Conservation (phyloP, 2,888 invertebrate genomes). For the Frankliniella fusca region DNA sequence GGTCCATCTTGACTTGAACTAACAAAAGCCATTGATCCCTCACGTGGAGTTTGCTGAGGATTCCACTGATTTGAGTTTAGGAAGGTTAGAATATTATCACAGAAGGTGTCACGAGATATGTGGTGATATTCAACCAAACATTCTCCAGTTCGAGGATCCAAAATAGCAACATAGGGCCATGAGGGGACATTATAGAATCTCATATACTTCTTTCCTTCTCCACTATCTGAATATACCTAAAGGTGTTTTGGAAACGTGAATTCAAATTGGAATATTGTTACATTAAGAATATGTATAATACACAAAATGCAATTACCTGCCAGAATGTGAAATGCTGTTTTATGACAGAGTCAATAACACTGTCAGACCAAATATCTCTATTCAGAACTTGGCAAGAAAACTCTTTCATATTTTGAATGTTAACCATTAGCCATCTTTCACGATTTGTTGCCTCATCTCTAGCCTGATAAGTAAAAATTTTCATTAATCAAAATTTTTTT, state of each 20-base stretch:
- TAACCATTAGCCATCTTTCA: conserved; percentile 7
- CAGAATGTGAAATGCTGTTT: conserved; percentile 2
- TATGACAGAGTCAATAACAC: not conserved
- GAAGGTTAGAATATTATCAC: conserved; percentile 9
- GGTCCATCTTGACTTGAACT: not conserved
- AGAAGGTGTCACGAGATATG: conserved; percentile 16
- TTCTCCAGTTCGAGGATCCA: conserved; percentile 12
- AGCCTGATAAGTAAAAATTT: not conserved
- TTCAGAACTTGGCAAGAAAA: conserved; percentile 18
- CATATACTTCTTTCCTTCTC: conserved; percentile 7
- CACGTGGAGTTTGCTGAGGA: conserved; percentile 5
- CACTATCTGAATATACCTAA: not conserved
- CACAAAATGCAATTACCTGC: not conserved
- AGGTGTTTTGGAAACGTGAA: no score
- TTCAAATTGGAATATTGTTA: no score
- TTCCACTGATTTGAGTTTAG: conserved; percentile 4
- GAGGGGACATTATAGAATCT: conserved; percentile 13
- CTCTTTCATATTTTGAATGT: conserved; percentile 11
- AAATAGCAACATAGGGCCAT: not conserved
- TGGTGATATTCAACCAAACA: conserved; percentile 12
- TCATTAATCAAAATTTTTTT: not conserved
- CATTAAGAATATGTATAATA: not conserved
- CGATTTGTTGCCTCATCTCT: conserved; percentile 6
- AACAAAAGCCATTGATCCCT: not conserved
- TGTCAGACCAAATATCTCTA: conserved; percentile 14